Base-by-base conservation (phyloP, 2,113 vertebrate species). In the Xenopus laevis region DNA sequence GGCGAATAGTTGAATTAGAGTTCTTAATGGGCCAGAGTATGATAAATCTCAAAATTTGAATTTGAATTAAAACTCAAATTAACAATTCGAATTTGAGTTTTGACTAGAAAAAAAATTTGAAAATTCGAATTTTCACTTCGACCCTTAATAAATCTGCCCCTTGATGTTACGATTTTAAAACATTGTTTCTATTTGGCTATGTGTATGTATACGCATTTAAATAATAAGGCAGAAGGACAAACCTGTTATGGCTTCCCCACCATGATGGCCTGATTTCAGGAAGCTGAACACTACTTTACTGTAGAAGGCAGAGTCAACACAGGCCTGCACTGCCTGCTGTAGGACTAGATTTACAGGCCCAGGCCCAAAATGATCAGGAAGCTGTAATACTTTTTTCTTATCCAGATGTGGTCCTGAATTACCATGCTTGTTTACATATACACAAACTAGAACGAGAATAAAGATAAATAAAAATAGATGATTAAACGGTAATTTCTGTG, bases 351-450 rank as follows among this genome's bases (percentile, higher is more conserved):
- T 96, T 74, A 96, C 97, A 1, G 97, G 94, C 9, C 94, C 95
- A 0, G 96, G 97, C 18, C 97, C 97, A 79, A 96, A 98, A 86
- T 97, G 96, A 80, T 98, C 93, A 6, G 95, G 95, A 74, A 99
- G 92, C 60, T 90, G 93, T 83, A 94, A 94, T 81, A 98, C 90
- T 82, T 91, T 95, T 82, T 93, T 96, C 72, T 93, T 91, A 88
- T 98, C 95, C 89, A 99, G 83, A 78, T 96, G 91, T 59, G 94
- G 94, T 3, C 96, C 96, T 44, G 88, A 92, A 87, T 94, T 91
- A 57, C 95, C 96, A 57, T 94, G 91, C 82, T 98, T 98, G 79
- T 99, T 97, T 80, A 99, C 89, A 57, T 98, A 98, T 65, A 99
- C 96, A 78, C 96, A 98, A 81, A 98, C 97, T 99, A 87, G 68